These are phyloP conservation scores for Drosophila sucinea DNA, from an alignment of 1,140 invertebrate genomes.

Conservation along the genomic window DNA sequence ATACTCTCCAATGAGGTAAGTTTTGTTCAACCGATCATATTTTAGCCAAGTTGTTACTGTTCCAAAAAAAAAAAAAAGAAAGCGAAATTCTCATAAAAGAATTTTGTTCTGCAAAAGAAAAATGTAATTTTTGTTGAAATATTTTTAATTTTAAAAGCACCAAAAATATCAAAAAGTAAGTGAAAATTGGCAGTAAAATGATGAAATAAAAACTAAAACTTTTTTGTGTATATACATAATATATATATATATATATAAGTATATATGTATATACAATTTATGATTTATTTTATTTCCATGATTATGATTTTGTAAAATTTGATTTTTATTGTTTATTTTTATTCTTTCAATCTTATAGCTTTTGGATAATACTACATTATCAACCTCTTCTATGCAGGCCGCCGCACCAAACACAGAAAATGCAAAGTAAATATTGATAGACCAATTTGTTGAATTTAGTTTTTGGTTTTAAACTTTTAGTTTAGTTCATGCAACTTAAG, in stretches of 20 bases:
- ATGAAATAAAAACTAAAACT: constrained; percentile 21
- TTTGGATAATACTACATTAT: constrained; percentile 85
- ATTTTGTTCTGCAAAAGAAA: constrained; percentile 45
- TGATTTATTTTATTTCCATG: constrained; percentile 24
- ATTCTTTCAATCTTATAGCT: constrained; percentile 83
- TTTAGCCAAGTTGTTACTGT: constrained; percentile 2
- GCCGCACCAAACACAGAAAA: constrained; percentile 83
- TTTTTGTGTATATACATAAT: constrained; percentile 18
- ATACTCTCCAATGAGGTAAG: constrained; percentile 84
- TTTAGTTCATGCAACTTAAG: constrained; percentile 24
- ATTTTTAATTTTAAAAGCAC: constrained; percentile 66
- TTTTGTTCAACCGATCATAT: not conserved
- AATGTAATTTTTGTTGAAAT: constrained; percentile 52
- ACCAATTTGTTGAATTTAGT: constrained; percentile 51
- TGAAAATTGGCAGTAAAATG: constrained; percentile 62
- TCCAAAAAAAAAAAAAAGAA: constrained; percentile 20
- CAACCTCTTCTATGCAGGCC: constrained; percentile 83
- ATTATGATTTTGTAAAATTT: constrained; percentile 63
- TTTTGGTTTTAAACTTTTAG: constrained; percentile 24
- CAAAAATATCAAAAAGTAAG: constrained; percentile 51
- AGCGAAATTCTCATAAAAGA: not conserved
- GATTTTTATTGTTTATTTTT: constrained; percentile 61
- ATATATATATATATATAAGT: constrained; percentile 23
- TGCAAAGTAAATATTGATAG: constrained; percentile 85
- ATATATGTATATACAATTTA: constrained; percentile 44